Evolutionary conservation across 1,140 invertebrate species (phyloP), one percentile per base, ranked within the genome.

Genomic region (Ladona fulva): DNA sequence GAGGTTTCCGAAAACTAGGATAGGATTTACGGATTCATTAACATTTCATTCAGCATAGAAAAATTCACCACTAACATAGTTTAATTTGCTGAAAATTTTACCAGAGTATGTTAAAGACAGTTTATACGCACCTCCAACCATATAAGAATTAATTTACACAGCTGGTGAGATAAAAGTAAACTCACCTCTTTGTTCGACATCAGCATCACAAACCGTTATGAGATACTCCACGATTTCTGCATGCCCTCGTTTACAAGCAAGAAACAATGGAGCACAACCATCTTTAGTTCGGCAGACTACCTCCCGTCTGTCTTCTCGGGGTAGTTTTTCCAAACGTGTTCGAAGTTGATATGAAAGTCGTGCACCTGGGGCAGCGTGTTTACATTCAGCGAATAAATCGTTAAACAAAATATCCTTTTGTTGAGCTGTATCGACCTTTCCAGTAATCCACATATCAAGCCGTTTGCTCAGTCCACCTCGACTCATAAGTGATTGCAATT

Each of bases 171-270:
- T 87, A 86, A 81, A 87, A 85, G 80, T 88, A 89, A 5, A 85
- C 82, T 66, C n/a, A 24, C 95, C 95, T 78, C 91, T 88, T 83
- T 95, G 93, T 84, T 97, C 95, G 11, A 96, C 89, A 82, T 96
- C 91, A 8, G 94, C 94, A 81, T 89, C 87, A 83, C 95, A 97
- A 25, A 90, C 89, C 75, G 89, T 90, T 75, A 97, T 90, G 7
- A 98, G 86, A 86, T 96, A 97, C 82, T 97, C 93, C 5, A 95
- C 95, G 80, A 96, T 93, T 83, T 95, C 93, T 1, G 93, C 89
- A 83, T 94, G 92, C 22, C 95, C 95, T 80, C 92, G 89, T 84
- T 93, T 92, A 82, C 92, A 93, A 0, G 94, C 94, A 76, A 94
- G 90, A 83, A 97, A 97, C 77, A 98, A 87, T 0, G 95, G 94